Evolutionary conservation across 2,797 vertebrate species (phyloP).

Genomic region (Hypotaenidia philippensis): DNA sequence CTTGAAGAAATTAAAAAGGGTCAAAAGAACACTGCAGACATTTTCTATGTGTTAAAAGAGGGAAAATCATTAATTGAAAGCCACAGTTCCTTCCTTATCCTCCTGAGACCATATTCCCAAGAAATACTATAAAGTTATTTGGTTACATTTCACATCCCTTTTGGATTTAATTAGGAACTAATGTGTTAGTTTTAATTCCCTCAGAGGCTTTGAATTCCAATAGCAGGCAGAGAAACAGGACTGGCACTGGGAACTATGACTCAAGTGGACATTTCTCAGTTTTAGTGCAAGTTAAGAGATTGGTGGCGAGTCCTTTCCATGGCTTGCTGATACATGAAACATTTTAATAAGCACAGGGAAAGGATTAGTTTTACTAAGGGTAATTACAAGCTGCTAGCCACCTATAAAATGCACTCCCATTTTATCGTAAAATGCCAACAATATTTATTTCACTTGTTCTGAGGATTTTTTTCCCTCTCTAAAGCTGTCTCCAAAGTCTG

Average conservation of each 20-base stretch:
- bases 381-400: conserved; percentile 61
- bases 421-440: conserved; percentile 40
- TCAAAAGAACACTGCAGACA: conserved; percentile 36
- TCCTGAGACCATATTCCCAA: conserved; percentile 60
- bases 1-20: conserved; percentile 62
- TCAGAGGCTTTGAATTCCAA: conserved; percentile 45
- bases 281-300: conserved; percentile 20
- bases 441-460: conserved; percentile 52
- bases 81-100: conserved; percentile 14
- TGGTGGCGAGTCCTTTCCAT: not conserved
- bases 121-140: conserved; percentile 49
- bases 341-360: conserved; percentile 63
- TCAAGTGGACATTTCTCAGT: conserved; percentile 32
- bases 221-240: conserved; percentile 5
- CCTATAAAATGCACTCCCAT: conserved; percentile 48
- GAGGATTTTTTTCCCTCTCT: not conserved
- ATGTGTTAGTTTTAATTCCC: conserved; percentile 60
- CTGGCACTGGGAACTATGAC: conserved; percentile 55
- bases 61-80: not conserved
- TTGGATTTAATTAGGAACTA: conserved; percentile 64
- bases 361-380: conserved; percentile 64
- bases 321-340: conserved; percentile 39
- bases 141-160: conserved; percentile 59
- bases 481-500: not conserved
- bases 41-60: not conserved